Percentiles rank a stretch among this genome's conserved stretches.
Conservation (phyloP, 2,888 invertebrate species). For the Drosophila siamana region DNA sequence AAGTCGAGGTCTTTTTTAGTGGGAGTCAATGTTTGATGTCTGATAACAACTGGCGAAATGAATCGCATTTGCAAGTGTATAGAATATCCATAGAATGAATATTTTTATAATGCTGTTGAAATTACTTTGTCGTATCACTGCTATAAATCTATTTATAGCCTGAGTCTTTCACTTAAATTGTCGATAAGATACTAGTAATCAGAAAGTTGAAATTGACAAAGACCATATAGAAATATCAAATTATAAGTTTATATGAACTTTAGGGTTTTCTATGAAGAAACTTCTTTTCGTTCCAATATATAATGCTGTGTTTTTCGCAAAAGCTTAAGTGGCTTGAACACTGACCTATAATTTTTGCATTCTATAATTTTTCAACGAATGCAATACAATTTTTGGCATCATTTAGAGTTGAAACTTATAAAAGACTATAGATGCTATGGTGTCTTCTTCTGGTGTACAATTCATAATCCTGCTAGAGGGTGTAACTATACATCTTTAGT, state of each 20-base stretch:
- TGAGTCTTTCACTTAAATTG: background rate
- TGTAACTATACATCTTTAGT: too few relatives aligned
- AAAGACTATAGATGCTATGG: too few relatives aligned
- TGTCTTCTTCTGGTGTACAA: too few relatives aligned
- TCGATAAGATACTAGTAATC: background rate
- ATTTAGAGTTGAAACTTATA: too few relatives aligned
- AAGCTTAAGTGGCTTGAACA: too few relatives aligned
- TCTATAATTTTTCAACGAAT: too few relatives aligned
- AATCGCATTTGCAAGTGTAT: background rate
- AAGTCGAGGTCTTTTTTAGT: constrained; percentile 19
- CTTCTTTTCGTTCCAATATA: too few relatives aligned
- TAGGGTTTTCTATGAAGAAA: background rate
- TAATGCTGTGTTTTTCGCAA: too few relatives aligned
- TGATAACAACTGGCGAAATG: constrained; percentile 35
- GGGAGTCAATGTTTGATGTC: constrained; percentile 26
- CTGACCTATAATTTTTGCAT: too few relatives aligned
- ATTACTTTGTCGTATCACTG: background rate
- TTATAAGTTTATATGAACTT: too few relatives aligned
- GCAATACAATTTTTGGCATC: too few relatives aligned
- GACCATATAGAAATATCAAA: background rate
- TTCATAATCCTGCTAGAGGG: too few relatives aligned
- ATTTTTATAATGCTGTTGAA: background rate
- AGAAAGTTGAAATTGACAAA: background rate
- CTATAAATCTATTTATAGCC: background rate
- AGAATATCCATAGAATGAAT: background rate